A percentile compares a stretch with the other conserved stretches of the same genome.
These are phyloP conservation scores for Adelosebastes latens DNA, from an alignment of 2,797 vertebrate genomes.

Conservation along the genomic window DNA sequence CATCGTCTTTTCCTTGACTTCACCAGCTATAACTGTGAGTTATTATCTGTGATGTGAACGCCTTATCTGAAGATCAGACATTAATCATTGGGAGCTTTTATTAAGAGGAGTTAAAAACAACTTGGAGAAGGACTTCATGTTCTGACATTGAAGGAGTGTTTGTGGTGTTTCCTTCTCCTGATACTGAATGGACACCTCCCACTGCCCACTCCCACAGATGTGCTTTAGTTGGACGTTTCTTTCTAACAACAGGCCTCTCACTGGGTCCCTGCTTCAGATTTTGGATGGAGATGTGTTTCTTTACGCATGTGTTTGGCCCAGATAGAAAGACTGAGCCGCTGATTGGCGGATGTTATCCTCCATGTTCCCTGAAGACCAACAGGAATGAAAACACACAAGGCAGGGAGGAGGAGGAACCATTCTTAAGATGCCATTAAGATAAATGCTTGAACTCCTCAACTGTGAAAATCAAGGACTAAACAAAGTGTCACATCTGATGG, in stretches of 20 bases:
- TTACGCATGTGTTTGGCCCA: background rate
- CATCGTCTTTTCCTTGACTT: background rate
- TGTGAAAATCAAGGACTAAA: background rate
- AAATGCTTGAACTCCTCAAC: slow-evolving; percentile 23
- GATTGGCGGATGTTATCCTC: slow-evolving; percentile 40
- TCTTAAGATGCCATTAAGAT: slow-evolving; percentile 36
- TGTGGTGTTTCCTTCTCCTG: background rate
- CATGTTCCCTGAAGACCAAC: slow-evolving; percentile 26
- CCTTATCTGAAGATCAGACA: background rate
- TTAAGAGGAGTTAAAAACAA: background rate
- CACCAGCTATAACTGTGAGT: background rate
- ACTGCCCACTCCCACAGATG: background rate
- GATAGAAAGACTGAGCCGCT: slow-evolving; percentile 4
- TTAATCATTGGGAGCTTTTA: background rate
- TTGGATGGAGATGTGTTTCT: background rate
- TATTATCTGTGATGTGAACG: background rate
- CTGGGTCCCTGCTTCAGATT: background rate
- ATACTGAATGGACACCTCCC: slow-evolving; percentile 2
- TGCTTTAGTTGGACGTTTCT: slow-evolving; percentile 8
- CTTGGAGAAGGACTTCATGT: background rate
- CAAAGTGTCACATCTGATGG: background rate
- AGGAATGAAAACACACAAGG: slow-evolving; percentile 59
- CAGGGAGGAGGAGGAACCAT: slow-evolving; percentile 27
- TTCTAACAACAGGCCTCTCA: slow-evolving; percentile 4
- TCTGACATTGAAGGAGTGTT: background rate